These are phyloP conservation scores for Alentia gelatinosa DNA, from an alignment of 2,888 invertebrate genomes.

Conservation along the genomic window DNA sequence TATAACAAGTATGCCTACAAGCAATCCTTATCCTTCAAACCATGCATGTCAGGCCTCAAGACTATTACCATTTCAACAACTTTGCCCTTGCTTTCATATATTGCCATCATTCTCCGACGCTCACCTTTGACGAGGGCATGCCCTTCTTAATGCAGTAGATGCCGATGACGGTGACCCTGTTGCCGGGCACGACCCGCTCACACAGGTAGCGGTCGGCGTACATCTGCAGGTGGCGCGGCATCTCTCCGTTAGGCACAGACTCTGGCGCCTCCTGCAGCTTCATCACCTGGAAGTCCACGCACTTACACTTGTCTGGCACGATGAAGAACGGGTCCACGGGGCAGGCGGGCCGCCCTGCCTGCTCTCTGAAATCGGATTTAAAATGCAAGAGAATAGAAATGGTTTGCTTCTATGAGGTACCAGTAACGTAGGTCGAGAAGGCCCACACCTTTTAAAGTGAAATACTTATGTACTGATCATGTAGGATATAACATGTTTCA, in stretches of 20 bases:
- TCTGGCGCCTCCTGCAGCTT: constrained; percentile 98
- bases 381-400: too few relatives aligned
- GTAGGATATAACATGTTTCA: too few relatives aligned
- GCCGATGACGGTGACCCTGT: constrained; percentile 94
- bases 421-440: background rate
- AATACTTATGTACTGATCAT: too few relatives aligned
- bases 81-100: too few relatives aligned
- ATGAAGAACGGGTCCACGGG: constrained; percentile 99
- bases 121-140: constrained; percentile 51
- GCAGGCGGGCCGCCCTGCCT: constrained; percentile 94
- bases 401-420: background rate
- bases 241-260: constrained; percentile 96
- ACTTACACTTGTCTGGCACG: constrained; percentile 97
- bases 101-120: background rate
- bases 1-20: too few relatives aligned
- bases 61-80: too few relatives aligned
- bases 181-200: constrained; percentile 97
- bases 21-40: too few relatives aligned
- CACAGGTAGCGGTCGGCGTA: constrained; percentile 96
- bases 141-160: constrained; percentile 97
- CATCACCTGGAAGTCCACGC: constrained; percentile 98
- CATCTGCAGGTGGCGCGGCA: constrained; percentile 96
- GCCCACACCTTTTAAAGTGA: too few relatives aligned
- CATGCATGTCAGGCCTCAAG: too few relatives aligned
- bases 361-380: constrained; percentile 85